Base-by-base conservation (phyloP, 2,113 vertebrate species). In the Rhabdornis inornatus region DNA sequence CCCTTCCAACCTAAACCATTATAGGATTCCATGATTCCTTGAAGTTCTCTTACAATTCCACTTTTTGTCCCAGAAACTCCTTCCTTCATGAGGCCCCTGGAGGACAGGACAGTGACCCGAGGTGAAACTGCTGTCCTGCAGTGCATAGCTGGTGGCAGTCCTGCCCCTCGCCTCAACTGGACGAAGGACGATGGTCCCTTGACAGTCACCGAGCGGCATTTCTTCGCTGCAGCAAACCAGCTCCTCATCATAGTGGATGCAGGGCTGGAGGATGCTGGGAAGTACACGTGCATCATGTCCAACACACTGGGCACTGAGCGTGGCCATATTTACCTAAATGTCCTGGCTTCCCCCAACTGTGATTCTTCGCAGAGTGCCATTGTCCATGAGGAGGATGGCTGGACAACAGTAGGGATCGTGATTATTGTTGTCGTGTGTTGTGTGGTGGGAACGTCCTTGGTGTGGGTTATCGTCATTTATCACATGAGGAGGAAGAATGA, bases 391-490 rank as follows among this genome's bases (percentile, higher is more conserved):
- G 98, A 98, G 9, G 98, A 98, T 1, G 97, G 98, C 57, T 98
- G 98, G 98, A 98, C 98, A 2, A 98, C 98, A 1, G 96, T 98
- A 7, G 98, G 98, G 28, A 98, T 98, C 16, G 98, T 98, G 35
- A 98, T 98, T 21, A 98, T 98, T 3, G 98, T 98, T 0, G 98
- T 98, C 13, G 98, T 98, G 39, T 98, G 98, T 82, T 98, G 98
- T 18, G 98, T 98, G 2, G 98, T 98, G 90, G 98, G 98, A 11
- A 98, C 98, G 0, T 98, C 98, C 74, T 89, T 98, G 90, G 95
- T 98, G 15, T 98, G 98, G 98, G 98, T 98, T 44, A 98, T 98
- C 6, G 98, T 98, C 39, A 98, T 98, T 92, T 98, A 98, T 77
- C 98, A 98, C 82, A 98, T 98, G 98, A 98, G 98, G 71, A 98